phyloP scores from a whole-genome alignment of 2,113 vertebrate genomes.

The Artemisiospiza belli region DNA sequence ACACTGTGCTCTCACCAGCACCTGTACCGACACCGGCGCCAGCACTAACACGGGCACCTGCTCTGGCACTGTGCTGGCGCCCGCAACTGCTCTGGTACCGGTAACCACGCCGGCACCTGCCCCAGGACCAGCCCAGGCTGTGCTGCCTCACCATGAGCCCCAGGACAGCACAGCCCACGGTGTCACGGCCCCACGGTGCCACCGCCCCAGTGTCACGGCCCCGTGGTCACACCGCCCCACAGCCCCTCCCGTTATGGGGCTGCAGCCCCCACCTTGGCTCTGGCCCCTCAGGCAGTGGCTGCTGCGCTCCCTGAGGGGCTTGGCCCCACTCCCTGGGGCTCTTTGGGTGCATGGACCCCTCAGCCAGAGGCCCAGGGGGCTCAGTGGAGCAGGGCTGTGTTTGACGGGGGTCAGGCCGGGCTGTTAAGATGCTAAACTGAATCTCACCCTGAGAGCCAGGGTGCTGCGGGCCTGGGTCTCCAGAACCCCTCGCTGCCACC shows the following conservation, averaged over 20 bases:
- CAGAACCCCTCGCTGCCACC: background rate
- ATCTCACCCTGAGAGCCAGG: background rate
- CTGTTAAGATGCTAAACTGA: no score
- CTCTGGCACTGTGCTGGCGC: background rate
- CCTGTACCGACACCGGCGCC: no score
- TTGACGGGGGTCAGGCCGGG: background rate
- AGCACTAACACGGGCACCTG: background rate
- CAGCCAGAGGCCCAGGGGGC: background rate
- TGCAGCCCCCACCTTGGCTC: no score
- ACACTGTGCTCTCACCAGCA: no score
- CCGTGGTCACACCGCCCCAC: background rate
- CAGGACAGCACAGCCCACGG: no score
- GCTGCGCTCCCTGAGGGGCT: background rate
- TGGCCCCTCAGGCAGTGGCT: background rate
- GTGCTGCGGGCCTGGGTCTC: background rate
- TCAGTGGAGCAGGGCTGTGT: background rate
- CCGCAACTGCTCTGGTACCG: rapidly evolving
- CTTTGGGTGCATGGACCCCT: background rate
- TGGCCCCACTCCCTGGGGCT: background rate
- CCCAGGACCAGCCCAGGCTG: background rate
- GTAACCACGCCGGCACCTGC: rapidly evolving
- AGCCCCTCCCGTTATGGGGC: background rate
- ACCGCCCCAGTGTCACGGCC: background rate
- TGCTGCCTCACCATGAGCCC: background rate
- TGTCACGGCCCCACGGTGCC: background rate